Evolutionary conservation across 2,888 invertebrate species (phyloP).

Genomic region (Eretmocerus hayati): DNA sequence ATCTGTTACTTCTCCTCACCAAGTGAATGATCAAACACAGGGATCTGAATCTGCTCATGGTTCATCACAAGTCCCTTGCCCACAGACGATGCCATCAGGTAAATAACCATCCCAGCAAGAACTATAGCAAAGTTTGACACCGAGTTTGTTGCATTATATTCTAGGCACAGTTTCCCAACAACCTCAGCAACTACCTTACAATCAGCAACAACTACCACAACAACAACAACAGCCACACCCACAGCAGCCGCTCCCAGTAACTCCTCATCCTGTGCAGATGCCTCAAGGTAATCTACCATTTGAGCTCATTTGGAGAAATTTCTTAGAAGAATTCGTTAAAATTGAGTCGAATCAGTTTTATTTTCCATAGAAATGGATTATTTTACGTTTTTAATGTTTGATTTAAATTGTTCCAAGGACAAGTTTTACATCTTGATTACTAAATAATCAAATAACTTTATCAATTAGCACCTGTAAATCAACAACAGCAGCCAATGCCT

Average conservation of each 20-base stretch:
- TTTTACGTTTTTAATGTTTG: neutral
- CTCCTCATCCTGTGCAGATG: too few species aligned
- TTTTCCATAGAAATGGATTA: neutral
- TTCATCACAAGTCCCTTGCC: slow-evolving; percentile 17
- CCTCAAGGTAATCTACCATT: too few species aligned
- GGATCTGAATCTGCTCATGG: slow-evolving; percentile 27
- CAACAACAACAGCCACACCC: neutral
- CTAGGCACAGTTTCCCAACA: slow-evolving; percentile 1
- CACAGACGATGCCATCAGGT: slow-evolving; percentile 15
- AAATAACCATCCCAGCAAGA: neutral
- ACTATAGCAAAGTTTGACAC: neutral
- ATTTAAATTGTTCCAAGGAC: neutral
- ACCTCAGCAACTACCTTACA: slow-evolving; percentile 8
- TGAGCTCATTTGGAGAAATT: too few species aligned
- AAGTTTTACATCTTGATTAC: too few species aligned
- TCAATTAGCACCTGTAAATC: slow-evolving; percentile 23
- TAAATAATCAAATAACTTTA: too few species aligned
- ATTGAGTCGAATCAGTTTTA: neutral
- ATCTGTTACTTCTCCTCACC: slow-evolving; percentile 31
- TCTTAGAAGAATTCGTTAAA: too few species aligned
- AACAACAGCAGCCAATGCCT: slow-evolving; percentile 31
- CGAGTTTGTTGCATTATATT: neutral
- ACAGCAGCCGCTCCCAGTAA: too few species aligned
- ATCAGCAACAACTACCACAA: neutral
- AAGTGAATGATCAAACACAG: slow-evolving; percentile 30